Conservation (phyloP, 1,140 invertebrate species). For the Magallana ariakensis region DNA sequence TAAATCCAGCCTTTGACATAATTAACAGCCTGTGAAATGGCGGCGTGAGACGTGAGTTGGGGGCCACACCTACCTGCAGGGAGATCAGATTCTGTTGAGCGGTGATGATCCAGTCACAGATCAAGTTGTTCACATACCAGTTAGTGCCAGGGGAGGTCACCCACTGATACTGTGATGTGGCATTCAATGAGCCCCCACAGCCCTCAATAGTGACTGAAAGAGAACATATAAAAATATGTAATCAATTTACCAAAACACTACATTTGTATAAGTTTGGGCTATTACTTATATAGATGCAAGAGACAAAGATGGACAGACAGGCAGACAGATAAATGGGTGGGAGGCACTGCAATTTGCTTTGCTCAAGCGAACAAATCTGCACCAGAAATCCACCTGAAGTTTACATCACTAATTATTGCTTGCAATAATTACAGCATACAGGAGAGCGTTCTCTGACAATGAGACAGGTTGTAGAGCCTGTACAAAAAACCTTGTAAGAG, state of each 20-base stretch:
- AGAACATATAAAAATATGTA: neutral
- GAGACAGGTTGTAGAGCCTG: neutral
- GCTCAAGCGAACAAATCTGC: neutral
- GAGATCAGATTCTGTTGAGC: conserved; percentile 55
- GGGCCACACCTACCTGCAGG: conserved; percentile 58
- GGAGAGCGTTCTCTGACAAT: neutral
- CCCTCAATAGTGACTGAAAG: conserved; percentile 43
- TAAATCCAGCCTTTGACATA: neutral
- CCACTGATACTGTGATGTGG: conserved; percentile 47
- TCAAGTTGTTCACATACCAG: conserved; percentile 57
- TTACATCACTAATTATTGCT: conserved; percentile 24
- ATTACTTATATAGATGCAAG: too few species aligned
- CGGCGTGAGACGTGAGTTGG: neutral
- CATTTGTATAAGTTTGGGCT: neutral
- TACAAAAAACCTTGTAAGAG: neutral
- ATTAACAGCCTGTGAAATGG: conserved; percentile 22
- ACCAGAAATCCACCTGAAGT: conserved; percentile 8
- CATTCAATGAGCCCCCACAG: conserved; percentile 60
- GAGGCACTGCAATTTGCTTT: neutral
- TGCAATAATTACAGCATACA: neutral
- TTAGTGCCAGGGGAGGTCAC: conserved; percentile 61
- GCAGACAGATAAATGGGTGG: too few species aligned
- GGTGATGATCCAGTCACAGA: conserved; percentile 66
- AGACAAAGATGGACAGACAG: too few species aligned
- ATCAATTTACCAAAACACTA: neutral